Evolutionary conservation across 2,113 vertebrate species (phyloP), one percentile per base, ranked within the genome.

Genomic region (Indicator maculatus): DNA sequence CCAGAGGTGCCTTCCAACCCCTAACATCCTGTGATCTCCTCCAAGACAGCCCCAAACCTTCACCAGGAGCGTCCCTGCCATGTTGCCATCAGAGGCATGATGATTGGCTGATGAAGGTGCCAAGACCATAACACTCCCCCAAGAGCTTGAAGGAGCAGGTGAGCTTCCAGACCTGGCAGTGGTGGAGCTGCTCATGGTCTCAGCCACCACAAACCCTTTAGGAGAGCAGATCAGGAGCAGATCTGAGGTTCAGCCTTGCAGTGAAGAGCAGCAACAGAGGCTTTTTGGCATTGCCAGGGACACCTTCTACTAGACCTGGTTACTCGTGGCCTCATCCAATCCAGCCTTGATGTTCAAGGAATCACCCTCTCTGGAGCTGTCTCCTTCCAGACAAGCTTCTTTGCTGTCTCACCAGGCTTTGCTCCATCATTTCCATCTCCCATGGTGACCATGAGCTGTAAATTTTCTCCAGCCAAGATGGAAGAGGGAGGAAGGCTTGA

Each of bases 1-100:
- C 16, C 41, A 44, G 41, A 44, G 41, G 41, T 44, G 15, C 41
- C 41, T 44, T 44, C 41, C 41, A 44, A 44, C 16, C 16, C 41
- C 41, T 44, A 44, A 44, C 41, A 44, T 44, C 41, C 41, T 44
- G 41, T 16, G 41, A 44, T 16, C 41, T 23, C 63, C 4, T 5
- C n/a, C 12, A 11, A 30, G 28, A 14, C 0, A 23, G 8, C 24
- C 28, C 64, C 5, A 0, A 0, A 17, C 6, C 11, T 14, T 31
- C n/a, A 15, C 16, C 53, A 12, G 79, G 5, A 21, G 59, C 11
- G 47, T 3, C 19, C 13, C 4, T 2, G 9, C 18, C 1, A 0
- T 2, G 4, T 6, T 33, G 41, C 36, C 5, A 9, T 16, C 60
- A 2, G 13, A 4, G 15, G 23, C 14, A 4, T 1, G 3, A 9